Base-by-base conservation (phyloP, 1,140 invertebrate species). In the Whitmania pigra region DNA sequence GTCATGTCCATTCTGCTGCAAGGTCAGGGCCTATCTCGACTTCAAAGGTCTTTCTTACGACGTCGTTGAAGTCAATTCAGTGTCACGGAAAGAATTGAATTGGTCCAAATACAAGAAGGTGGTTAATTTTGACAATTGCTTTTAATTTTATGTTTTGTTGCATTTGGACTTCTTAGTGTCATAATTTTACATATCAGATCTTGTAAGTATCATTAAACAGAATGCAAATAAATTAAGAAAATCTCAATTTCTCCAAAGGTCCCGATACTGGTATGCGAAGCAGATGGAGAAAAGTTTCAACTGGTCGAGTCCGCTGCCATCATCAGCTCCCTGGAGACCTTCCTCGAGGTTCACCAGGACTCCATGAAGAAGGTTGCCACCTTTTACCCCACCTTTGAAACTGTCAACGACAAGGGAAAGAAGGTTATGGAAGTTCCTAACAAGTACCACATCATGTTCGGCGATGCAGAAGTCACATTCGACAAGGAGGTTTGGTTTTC, bases 1-100 rank as follows among this genome's bases (percentile, higher is more conserved):
- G 78, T 95, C 92, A 4, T 99, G 95, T 82, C 96, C 96, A 43
- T 99, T 98, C 82, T 99, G 96, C 82, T 98, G 94, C 78, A 99
- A 99, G 86, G 81, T 97, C 0, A 86, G 96, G 74, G 89, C 92
- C 22, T 92, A 93, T 81, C 83, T 99, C 5, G 94, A 99, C 83
- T 94, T 90, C 78, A 88, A 90, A 82, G 94, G 94, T 6, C 86
- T 98, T 69, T 91, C 91, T 0, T 99, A 99, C 82, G 89, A 97
- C 78, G 86, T 99, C 20, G 89, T 99, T 20, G 96, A 99, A 86
- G 96, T 99, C 0, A 91, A 97, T 85, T 92, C 93, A 43, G 91
- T 98, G 2, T 84, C 94, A 0, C 85, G 91, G 53, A 88, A 89
- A 76, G 89, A 97, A 79, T 89, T 97, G 49, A 91, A 90, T 79